Evolutionary conservation across 2,797 vertebrate species (phyloP), one percentile per base, ranked within the genome.

Genomic region (Euthynnus affinis): DNA sequence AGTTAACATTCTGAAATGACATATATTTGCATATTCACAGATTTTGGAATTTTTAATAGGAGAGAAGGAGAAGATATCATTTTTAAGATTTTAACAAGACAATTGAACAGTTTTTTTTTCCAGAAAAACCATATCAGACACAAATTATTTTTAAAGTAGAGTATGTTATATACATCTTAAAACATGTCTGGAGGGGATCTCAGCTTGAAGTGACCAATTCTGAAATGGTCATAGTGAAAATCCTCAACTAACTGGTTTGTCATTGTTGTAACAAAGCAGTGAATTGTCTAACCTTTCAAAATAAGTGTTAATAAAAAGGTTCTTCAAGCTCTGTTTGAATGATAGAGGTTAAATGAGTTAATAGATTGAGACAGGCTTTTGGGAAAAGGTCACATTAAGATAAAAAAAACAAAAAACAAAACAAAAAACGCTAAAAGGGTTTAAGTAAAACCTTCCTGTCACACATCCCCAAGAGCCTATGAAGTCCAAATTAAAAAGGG

Each of bases 381-480:
- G 49, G 74, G 61, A 80, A 87, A 82, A 88, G 82, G 89, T 93
- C 86, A 89, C 74, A 69, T 83, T 52, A 65, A 83, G 69, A 86
- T 29, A 29, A 29, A 29, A 27, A 29, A 29, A 29, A 29, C 27
- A 22, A 76, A 79, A 48, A 15, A 82, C 84, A 58, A 80, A 59
- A 81, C 65, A 61, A 56, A 82, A 78, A 71, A 59, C 32, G 53
- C 55, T 64, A 65, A 81, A 85, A 83, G 17, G 70, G 55, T 78
- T 61, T 57, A 68, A 84, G 25, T 55, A 52, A 66, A 65, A 76
- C 32, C 62, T 81, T 84, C 58, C 65, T 75, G 75, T 83, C 76
- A 70, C 56, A 82, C 79, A 82, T 85, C 76, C 84, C 81, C 73
- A 22, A 72, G 66, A 81, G 81, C 60, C 58, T 71, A 4, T 10